These are phyloP conservation scores for Anoplophora glabripennis DNA, from an alignment of 1,140 invertebrate genomes.

Conservation along the genomic window DNA sequence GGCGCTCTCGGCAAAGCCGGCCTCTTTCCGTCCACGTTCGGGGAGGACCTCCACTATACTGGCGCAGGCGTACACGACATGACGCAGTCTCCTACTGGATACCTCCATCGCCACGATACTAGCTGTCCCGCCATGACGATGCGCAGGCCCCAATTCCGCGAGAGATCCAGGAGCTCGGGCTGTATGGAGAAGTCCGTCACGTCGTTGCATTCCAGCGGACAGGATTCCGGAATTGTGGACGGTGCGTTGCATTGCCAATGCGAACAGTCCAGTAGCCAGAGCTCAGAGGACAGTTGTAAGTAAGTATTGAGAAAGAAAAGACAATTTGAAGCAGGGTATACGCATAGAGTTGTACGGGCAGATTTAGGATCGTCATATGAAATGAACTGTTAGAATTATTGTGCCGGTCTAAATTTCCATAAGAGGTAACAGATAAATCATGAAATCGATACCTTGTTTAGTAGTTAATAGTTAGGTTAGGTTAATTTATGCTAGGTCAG, in stretches of 20 bases:
- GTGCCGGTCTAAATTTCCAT: too few species aligned
- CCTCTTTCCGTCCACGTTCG: slow-evolving; percentile 39
- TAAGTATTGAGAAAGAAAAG: too few species aligned
- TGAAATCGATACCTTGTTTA: too few species aligned
- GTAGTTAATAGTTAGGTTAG: too few species aligned
- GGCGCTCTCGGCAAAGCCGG: slow-evolving; percentile 35
- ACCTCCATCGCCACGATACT: slow-evolving; percentile 35
- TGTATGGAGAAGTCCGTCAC: slow-evolving; percentile 65
- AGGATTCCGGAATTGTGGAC: slow-evolving; percentile 74
- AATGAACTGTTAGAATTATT: too few species aligned
- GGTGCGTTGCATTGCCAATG: slow-evolving; percentile 57
- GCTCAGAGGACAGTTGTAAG: slow-evolving; percentile 69
- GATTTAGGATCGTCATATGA: too few species aligned
- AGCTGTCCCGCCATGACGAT: slow-evolving; percentile 36
- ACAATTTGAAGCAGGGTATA: background rate
- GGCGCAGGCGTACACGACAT: slow-evolving; percentile 33
- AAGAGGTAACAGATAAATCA: too few species aligned
- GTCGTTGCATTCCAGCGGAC: slow-evolving; percentile 74
- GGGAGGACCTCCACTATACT: slow-evolving; percentile 38
- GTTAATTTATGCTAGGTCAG: too few species aligned
- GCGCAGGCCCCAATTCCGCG: slow-evolving; percentile 19
- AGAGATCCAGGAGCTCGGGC: slow-evolving; percentile 36
- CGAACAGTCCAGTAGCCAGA: slow-evolving; percentile 64
- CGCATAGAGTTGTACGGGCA: too few species aligned
- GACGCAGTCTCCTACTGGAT: slow-evolving; percentile 20